Conservation (phyloP, 1,140 invertebrate species). For the Drosophila sechellia region DNA sequence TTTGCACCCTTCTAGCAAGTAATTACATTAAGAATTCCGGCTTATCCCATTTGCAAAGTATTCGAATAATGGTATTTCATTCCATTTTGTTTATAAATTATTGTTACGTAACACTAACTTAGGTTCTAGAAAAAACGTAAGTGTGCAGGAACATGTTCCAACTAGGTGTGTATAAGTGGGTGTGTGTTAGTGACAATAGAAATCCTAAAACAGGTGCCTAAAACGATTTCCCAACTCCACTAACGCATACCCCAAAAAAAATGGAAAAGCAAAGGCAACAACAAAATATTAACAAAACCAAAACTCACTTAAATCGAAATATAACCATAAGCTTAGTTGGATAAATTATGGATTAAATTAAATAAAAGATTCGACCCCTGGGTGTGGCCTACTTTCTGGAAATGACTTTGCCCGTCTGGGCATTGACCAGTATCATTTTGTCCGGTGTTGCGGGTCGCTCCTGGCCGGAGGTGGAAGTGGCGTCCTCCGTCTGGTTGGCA, state of each 20-base stretch:
- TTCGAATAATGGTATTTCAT: constrained; percentile 23
- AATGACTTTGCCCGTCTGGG: constrained; percentile 83
- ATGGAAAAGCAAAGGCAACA: constrained; percentile 54
- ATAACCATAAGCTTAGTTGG: constrained; percentile 15
- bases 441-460: constrained; percentile 42
- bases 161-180: constrained; percentile 48
- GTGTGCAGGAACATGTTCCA: constrained; percentile 77
- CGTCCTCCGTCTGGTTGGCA: constrained; percentile 16
- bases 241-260: constrained; percentile 47
- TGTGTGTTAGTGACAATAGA: constrained; percentile 70
- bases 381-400: constrained; percentile 60
- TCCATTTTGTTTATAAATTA: constrained; percentile 35
- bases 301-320: constrained; percentile 42
- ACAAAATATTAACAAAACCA: constrained; percentile 67
- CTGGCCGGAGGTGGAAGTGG: constrained; percentile 3
- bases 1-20: constrained; percentile 42
- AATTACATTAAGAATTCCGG: constrained; percentile 16
- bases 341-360: constrained; percentile 18
- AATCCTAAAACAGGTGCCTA: constrained; percentile 59
- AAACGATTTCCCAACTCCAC: constrained; percentile 46
- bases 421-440: constrained; percentile 83
- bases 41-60: constrained; percentile 23
- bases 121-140: constrained; percentile 37
- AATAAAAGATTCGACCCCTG: constrained; percentile 13
- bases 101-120: constrained; percentile 35